Evolutionary conservation across 2,113 vertebrate genomes (phyloP).

Genomic region (Nyctereutes procyonoides): DNA sequence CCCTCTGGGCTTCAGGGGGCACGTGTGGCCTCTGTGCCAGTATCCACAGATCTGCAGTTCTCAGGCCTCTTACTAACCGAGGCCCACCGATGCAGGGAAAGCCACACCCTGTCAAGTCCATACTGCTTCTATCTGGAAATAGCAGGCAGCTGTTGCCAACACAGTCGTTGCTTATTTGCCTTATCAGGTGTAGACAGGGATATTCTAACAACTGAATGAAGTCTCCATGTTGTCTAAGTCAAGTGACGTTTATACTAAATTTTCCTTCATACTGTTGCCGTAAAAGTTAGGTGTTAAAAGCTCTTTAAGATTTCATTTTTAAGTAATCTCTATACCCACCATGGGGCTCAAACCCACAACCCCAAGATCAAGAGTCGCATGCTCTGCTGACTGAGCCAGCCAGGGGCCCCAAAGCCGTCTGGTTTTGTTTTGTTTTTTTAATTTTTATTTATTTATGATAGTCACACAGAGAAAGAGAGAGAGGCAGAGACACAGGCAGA

Average conservation of each 20-base stretch:
- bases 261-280: slow-evolving; percentile 8
- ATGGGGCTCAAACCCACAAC: background rate
- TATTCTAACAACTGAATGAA: slow-evolving; percentile 19
- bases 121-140: slow-evolving; percentile 3
- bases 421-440: no score
- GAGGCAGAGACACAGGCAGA: no score
- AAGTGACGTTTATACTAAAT: background rate
- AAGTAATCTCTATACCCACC: background rate
- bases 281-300: background rate
- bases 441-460: no score
- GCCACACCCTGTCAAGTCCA: background rate
- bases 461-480: no score
- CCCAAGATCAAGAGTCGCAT: background rate
- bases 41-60: background rate
- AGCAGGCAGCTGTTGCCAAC: slow-evolving; percentile 59
- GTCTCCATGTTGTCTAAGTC: background rate
- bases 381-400: background rate
- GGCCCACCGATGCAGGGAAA: no score
- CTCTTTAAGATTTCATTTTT: background rate
- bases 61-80: background rate
- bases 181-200: slow-evolving; percentile 42
- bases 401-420: background rate
- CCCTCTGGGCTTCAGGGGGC: background rate
- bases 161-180: background rate
- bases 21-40: background rate